phyloP scores from a whole-genome alignment of 2,113 vertebrate species.

The Zosterops japonicus region DNA sequence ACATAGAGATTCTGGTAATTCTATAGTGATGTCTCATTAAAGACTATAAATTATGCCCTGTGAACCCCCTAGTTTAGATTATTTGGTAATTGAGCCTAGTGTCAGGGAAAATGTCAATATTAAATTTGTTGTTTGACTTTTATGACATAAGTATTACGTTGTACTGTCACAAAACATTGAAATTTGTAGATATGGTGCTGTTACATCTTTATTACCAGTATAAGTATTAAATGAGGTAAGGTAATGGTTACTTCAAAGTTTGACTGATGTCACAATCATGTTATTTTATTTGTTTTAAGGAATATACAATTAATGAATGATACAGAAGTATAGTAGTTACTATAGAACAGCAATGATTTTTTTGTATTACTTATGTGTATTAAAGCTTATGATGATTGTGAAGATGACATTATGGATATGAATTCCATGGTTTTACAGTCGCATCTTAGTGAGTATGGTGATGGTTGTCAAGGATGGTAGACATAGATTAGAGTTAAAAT shows the following conservation, averaged over 20 bases:
- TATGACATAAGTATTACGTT: neutral
- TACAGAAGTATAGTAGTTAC: neutral
- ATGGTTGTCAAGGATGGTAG: neutral
- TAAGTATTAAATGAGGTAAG: neutral
- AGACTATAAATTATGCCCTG: neutral
- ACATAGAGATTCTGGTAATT: neutral
- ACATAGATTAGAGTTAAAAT: neutral
- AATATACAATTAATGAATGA: neutral
- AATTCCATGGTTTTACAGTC: neutral
- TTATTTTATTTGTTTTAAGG: neutral
- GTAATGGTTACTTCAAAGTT: neutral
- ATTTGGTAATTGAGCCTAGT: neutral
- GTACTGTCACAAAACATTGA: neutral
- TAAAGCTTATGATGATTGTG: neutral
- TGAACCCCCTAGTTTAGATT: neutral
- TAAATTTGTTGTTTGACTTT: neutral
- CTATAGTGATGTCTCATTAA: neutral
- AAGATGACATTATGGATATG: neutral
- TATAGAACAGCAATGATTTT: neutral
- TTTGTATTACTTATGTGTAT: neutral
- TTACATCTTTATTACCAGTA: neutral
- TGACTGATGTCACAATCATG: neutral
- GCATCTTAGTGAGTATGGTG: accelerated
- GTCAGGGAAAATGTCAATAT: neutral
- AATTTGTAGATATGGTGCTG: neutral